Percentiles rank a stretch among this genome's conserved stretches.
Conservation (phyloP, 2,113 vertebrate genomes). For the Mugil cephalus region DNA sequence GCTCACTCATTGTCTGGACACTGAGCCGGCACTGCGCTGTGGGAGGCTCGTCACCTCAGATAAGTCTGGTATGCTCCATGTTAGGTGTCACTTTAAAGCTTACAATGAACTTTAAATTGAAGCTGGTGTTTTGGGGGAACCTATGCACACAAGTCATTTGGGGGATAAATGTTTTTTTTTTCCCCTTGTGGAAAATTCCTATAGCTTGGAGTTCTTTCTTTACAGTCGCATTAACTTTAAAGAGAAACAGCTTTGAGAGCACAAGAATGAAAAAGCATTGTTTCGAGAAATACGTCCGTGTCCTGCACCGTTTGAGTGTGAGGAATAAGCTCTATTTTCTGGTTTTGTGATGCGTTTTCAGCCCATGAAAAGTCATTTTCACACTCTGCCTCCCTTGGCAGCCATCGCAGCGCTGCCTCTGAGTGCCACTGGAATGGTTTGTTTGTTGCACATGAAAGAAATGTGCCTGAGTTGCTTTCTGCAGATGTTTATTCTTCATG, state of each 20-base stretch:
- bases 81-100: constrained; percentile 51
- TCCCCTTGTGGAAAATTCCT: background rate
- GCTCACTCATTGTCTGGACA: constrained; percentile 68
- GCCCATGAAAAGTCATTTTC: constrained; percentile 64
- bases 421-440: constrained; percentile 68
- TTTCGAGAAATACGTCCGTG: constrained; percentile 6
- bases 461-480: constrained; percentile 56
- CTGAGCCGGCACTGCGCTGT: constrained; percentile 39
- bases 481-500: constrained; percentile 74
- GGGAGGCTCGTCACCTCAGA: constrained; percentile 58
- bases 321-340: constrained; percentile 62
- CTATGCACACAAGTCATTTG: constrained; percentile 7
- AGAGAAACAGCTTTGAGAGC: constrained; percentile 14
- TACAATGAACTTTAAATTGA: constrained; percentile 9
- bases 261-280: constrained; percentile 26
- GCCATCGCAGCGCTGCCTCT: constrained; percentile 49
- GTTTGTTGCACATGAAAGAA: constrained; percentile 74
- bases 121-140: constrained; percentile 22
- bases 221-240: constrained; percentile 1
- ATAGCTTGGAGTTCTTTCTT: constrained; percentile 12
- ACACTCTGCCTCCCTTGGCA: constrained; percentile 64
- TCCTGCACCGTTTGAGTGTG: constrained; percentile 32
- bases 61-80: constrained; percentile 63
- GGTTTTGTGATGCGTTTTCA: constrained; percentile 51
- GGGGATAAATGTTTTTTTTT: constrained; percentile 2